Conservation (phyloP, 1,140 invertebrate genomes). For the Drosophila burlai region DNA sequence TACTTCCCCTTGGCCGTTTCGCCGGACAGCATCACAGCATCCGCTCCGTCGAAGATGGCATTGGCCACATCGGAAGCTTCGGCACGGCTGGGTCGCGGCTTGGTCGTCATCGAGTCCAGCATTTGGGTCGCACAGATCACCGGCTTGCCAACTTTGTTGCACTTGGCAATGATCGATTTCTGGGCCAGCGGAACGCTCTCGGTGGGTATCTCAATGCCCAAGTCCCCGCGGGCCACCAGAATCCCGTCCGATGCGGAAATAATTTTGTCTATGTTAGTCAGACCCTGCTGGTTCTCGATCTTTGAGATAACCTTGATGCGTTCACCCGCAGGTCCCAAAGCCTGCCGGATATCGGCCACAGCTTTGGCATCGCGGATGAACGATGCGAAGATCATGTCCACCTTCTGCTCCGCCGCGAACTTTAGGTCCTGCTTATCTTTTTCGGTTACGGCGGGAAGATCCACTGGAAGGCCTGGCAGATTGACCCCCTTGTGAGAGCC, state of each 20-base stretch:
- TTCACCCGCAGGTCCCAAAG: constrained; percentile 96
- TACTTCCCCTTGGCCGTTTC: constrained; percentile 99
- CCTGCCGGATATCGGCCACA: constrained; percentile 93
- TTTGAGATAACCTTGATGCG: constrained; percentile 98
- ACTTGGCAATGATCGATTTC: constrained; percentile 97
- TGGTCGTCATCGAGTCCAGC: constrained; percentile 98
- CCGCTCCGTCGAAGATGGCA: constrained; percentile 97
- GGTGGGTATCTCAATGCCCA: constrained; percentile 98
- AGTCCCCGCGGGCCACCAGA: constrained; percentile 98
- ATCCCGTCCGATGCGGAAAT: constrained; percentile 96
- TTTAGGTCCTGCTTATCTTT: constrained; percentile 97
- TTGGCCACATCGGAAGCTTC: constrained; percentile 99
- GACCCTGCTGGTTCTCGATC: constrained; percentile 98
- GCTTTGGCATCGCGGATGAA: constrained; percentile 97
- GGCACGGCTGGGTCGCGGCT: constrained; percentile 96
- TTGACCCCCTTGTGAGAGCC: constrained; percentile 98
- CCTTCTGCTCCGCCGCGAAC: constrained; percentile 96
- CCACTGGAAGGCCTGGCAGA: constrained; percentile 96
- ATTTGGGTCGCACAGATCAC: constrained; percentile 99
- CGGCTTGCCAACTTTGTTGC: constrained; percentile 96
- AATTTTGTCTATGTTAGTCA: constrained; percentile 96
- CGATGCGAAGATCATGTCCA: constrained; percentile 99
- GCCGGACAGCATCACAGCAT: constrained; percentile 98
- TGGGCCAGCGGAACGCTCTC: constrained; percentile 99
- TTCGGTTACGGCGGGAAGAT: constrained; percentile 98